These are phyloP conservation scores for Phaethornis superciliosus DNA, from an alignment of 2,113 vertebrate genomes.

Conservation along the genomic window DNA sequence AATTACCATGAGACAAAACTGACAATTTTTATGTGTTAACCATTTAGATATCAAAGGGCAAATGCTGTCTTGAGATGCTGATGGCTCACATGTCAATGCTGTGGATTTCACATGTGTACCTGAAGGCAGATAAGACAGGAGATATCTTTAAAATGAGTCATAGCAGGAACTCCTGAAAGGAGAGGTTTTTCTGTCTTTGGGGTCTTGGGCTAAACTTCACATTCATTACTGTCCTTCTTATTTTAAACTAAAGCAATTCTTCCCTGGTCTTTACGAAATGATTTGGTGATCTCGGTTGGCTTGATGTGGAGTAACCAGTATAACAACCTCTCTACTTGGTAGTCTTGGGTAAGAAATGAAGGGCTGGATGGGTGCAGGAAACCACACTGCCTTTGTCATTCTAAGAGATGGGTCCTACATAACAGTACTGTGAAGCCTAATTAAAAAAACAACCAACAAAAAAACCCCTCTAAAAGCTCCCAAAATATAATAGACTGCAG, in stretches of 20 bases:
- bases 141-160: background rate
- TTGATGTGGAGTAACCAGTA: background rate
- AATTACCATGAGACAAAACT: background rate
- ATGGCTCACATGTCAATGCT: constrained; percentile 35
- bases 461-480: too few species aligned
- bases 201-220: constrained; percentile 52
- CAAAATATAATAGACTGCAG: background rate
- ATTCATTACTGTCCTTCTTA: constrained; percentile 48
- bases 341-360: background rate
- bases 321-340: background rate
- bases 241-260: constrained; percentile 36
- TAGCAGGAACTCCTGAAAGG: constrained; percentile 62
- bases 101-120: constrained; percentile 21
- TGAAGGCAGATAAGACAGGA: constrained; percentile 12
- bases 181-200: constrained; percentile 53
- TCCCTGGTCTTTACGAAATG: background rate
- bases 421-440: background rate
- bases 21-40: background rate
- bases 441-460: background rate
- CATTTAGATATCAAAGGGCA: background rate
- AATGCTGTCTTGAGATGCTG: constrained; percentile 20
- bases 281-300: background rate
- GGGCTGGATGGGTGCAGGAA: background rate
- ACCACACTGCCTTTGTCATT: background rate
- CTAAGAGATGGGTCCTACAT: background rate